These are phyloP conservation scores for Danio tinwini DNA, from an alignment of 2,797 vertebrate genomes.

Conservation along the genomic window DNA sequence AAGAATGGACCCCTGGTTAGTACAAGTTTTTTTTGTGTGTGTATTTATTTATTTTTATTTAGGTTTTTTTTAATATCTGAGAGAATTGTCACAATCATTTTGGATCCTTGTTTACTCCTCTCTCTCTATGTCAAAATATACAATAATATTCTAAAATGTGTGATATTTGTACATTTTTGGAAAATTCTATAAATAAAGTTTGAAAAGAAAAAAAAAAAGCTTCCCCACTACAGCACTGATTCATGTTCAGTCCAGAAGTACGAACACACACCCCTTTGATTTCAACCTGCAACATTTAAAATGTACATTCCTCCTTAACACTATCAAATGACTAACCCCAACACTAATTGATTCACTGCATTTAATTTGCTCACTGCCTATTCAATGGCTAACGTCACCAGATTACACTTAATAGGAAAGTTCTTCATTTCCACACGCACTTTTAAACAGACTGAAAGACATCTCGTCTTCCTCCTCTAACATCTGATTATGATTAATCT, in stretches of 20 bases:
- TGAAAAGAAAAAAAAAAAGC: too few relatives aligned
- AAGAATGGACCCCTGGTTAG: too few relatives aligned
- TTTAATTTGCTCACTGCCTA: background rate
- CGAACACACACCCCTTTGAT: background rate
- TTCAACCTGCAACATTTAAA: background rate
- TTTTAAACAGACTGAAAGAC: background rate
- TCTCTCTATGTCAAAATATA: too few relatives aligned
- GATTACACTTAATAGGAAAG: background rate
- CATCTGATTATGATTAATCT: background rate
- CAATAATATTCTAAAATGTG: too few relatives aligned
- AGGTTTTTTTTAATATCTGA: too few relatives aligned
- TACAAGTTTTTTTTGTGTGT: too few relatives aligned
- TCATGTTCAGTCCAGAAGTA: background rate
- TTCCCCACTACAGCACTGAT: background rate
- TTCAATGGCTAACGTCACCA: background rate
- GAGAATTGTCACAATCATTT: too few relatives aligned
- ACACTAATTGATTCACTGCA: background rate
- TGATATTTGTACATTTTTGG: too few relatives aligned
- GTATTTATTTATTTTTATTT: too few relatives aligned
- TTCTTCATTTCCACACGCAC: background rate
- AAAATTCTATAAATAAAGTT: too few relatives aligned
- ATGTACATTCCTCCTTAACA: conserved; percentile 1
- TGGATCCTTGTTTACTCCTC: too few relatives aligned
- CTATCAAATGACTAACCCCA: background rate
- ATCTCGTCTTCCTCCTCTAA: background rate